Percentiles rank a stretch among this genome's conserved stretches.
These are phyloP conservation scores for Triplophysa siluroides DNA, from an alignment of 2,113 vertebrate species.

Conservation along the genomic window DNA sequence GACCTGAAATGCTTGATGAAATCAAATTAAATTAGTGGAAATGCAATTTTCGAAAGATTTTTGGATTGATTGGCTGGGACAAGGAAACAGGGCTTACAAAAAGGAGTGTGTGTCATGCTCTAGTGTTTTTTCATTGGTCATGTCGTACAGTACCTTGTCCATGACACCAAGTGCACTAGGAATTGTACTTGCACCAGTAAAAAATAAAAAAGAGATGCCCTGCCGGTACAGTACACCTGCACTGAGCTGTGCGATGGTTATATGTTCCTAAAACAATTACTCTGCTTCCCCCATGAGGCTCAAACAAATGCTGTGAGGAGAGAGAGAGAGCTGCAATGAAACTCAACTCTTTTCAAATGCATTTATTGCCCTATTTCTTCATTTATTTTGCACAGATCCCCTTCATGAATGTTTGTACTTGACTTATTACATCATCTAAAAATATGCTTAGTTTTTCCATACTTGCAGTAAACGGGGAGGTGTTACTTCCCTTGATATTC, in stretches of 20 bases:
- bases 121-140: neutral
- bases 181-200: no score
- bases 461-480: no score
- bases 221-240: neutral
- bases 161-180: no score
- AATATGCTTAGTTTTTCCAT: no score
- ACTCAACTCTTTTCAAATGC: no score
- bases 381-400: no score
- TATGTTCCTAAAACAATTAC: constrained; percentile 40
- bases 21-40: constrained; percentile 49
- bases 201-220: no score
- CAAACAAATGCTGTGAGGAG: constrained; percentile 9
- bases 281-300: constrained; percentile 36
- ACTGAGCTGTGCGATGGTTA: neutral
- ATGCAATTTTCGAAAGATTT: constrained; percentile 53
- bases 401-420: no score
- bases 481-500: no score
- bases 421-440: no score
- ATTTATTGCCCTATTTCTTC: no score
- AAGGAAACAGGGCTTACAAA: constrained; percentile 10
- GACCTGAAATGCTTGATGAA: constrained; percentile 35
- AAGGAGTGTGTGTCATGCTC: constrained; percentile 2
- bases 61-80: constrained; percentile 47
- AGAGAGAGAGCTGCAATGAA: neutral
- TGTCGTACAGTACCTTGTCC: no score